phyloP scores from a whole-genome alignment of 2,888 invertebrate genomes.

The Ectropis crepuscularia region DNA sequence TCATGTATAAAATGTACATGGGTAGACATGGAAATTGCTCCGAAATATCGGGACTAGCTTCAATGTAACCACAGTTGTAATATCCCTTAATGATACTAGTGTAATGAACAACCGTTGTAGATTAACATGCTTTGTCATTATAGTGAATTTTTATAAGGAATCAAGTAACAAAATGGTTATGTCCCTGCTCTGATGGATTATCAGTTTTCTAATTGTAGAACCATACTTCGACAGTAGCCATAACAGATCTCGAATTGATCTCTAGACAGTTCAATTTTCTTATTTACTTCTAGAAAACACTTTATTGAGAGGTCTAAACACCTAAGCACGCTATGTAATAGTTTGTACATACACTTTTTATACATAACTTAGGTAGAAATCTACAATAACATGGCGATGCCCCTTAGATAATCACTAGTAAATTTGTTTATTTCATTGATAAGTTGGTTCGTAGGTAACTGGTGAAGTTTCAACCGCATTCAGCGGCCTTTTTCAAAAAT shows the following conservation, averaged over 20 bases:
- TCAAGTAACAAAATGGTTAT: too few species aligned
- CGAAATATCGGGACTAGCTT: too few species aligned
- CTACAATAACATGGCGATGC: slow-evolving; percentile 3
- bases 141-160: too few species aligned
- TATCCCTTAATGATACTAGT: too few species aligned
- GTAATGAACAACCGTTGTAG: too few species aligned
- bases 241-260: slow-evolving; percentile 29
- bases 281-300: slow-evolving; percentile 6
- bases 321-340: slow-evolving; percentile 47
- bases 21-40: too few species aligned
- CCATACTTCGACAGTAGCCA: slow-evolving; percentile 20
- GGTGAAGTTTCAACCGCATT: too few species aligned
- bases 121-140: too few species aligned
- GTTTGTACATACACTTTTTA: slow-evolving; percentile 62
- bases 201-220: not conserved
- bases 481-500: too few species aligned
- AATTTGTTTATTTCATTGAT: not conserved
- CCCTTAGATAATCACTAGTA: not conserved
- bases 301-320: slow-evolving; percentile 37
- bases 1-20: too few species aligned
- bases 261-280: slow-evolving; percentile 23
- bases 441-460: too few species aligned
- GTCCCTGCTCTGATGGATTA: not conserved
- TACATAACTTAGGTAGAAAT: slow-evolving; percentile 46
- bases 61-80: too few species aligned